Evolutionary conservation across 1,140 invertebrate species (phyloP).

Genomic region (Phortica variegata): DNA sequence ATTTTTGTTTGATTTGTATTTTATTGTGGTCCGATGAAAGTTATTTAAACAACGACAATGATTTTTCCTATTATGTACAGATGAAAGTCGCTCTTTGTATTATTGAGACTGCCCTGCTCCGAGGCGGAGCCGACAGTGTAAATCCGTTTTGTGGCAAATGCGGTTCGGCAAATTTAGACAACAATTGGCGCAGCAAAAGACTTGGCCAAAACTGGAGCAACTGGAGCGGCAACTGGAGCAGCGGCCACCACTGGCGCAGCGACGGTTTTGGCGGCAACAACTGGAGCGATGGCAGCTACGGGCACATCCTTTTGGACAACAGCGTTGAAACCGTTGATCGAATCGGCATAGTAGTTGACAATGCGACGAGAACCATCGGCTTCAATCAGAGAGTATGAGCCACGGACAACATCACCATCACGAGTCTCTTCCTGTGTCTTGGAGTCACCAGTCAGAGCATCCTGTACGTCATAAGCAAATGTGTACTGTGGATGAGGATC

Average conservation of each 20-base stretch:
- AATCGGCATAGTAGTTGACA: conserved; percentile 62
- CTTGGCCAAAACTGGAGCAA: conserved; percentile 36
- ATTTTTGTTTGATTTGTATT: conserved; percentile 31
- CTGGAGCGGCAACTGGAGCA: conserved; percentile 27
- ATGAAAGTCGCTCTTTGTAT: conserved; percentile 47
- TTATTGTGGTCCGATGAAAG: conserved; percentile 42
- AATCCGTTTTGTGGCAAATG: background rate
- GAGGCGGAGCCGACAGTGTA: background rate
- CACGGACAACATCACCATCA: conserved; percentile 62
- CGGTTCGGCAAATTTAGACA: conserved; percentile 23
- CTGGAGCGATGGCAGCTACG: conserved; percentile 42
- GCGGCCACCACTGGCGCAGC: conserved; percentile 42
- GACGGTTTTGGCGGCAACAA: conserved; percentile 23
- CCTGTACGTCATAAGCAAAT: conserved; percentile 62
- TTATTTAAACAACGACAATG: conserved; percentile 49
- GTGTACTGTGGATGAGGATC: conserved; percentile 63
- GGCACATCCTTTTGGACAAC: conserved; percentile 62
- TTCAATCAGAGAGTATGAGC: conserved; percentile 62
- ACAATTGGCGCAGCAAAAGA: conserved; percentile 40
- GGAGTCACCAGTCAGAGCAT: conserved; percentile 61
- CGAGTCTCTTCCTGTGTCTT: conserved; percentile 63
- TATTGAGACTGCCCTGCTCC: too few relatives aligned
- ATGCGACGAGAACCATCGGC: conserved; percentile 62
- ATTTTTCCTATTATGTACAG: conserved; percentile 55
- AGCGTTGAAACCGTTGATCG: conserved; percentile 63